Evolutionary conservation across 1,140 invertebrate genomes (phyloP).

Genomic region (Melanaphis sacchari): DNA sequence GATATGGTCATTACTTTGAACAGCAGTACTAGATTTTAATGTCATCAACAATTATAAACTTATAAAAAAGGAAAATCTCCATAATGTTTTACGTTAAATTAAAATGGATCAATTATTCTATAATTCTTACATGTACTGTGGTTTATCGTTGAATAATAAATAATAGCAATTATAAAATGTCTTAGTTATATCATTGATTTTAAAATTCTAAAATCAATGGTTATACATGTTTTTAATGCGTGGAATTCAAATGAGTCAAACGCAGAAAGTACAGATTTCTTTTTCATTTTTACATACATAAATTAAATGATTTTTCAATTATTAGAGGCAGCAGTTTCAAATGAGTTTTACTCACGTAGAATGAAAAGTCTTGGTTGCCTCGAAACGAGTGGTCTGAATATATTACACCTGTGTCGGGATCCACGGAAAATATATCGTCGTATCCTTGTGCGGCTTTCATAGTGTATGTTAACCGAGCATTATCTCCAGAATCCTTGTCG

Average conservation of each 20-base stretch:
- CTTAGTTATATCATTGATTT: too few relatives aligned
- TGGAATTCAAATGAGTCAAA: not conserved
- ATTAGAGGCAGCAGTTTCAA: not conserved
- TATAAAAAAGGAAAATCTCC: not conserved
- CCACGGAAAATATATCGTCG: constrained; percentile 79
- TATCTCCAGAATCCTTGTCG: constrained; percentile 82
- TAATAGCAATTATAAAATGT: not conserved
- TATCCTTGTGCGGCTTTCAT: constrained; percentile 76
- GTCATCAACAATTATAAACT: not conserved
- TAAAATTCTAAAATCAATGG: too few relatives aligned
- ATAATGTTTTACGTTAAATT: not conserved
- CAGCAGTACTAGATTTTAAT: not conserved
- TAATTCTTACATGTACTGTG: not conserved
- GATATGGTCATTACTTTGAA: not conserved
- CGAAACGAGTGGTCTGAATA: constrained; percentile 75
- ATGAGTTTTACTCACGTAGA: constrained; percentile 70
- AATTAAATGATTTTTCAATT: not conserved
- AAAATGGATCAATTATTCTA: not conserved
- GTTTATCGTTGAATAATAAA: not conserved
- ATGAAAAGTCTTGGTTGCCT: constrained; percentile 78
- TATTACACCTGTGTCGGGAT: constrained; percentile 80
- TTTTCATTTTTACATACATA: not conserved
- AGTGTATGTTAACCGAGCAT: constrained; percentile 81
- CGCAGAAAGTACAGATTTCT: not conserved
- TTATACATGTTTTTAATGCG: not conserved